A percentile compares a stretch with the other conserved stretches of the same genome.
Conservation (phyloP, 2,113 vertebrate genomes). For the Xiphophorus maculatus region DNA sequence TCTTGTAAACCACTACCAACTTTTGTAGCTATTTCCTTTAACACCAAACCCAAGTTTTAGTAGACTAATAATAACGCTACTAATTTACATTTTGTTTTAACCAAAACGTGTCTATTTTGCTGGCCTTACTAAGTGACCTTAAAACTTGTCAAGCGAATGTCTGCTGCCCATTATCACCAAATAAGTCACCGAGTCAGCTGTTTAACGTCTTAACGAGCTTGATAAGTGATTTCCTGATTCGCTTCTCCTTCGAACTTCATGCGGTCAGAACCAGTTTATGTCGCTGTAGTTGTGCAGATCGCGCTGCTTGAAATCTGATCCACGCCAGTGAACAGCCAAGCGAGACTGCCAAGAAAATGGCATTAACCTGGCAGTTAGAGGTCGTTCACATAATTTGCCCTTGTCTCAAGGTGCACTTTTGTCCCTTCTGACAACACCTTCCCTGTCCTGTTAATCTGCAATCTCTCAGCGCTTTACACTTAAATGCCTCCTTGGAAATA, state of each 20-base stretch:
- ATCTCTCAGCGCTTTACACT: conserved; percentile 42
- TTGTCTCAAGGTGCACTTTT: conserved; percentile 48
- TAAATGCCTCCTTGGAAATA: background rate
- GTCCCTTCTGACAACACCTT: background rate
- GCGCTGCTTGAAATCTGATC: conserved; percentile 7
- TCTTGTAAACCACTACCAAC: background rate
- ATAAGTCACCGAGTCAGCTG: background rate
- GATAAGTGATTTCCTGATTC: background rate
- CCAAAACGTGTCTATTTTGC: background rate
- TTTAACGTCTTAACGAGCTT: background rate
- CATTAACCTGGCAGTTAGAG: conserved; percentile 56
- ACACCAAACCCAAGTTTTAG: background rate
- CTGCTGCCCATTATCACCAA: background rate
- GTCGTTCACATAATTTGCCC: conserved; percentile 47
- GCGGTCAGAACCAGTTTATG: background rate
- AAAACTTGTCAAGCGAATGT: background rate
- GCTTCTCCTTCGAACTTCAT: background rate
- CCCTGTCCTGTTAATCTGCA: conserved; percentile 32
- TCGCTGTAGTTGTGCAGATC: background rate
- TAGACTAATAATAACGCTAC: background rate
- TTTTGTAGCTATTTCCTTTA: background rate
- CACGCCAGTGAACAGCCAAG: background rate
- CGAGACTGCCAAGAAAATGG: background rate
- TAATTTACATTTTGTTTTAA: background rate
- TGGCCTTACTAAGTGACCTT: background rate